phyloP scores from a whole-genome alignment of 2,113 vertebrate species.

The Oryzias woworae region DNA sequence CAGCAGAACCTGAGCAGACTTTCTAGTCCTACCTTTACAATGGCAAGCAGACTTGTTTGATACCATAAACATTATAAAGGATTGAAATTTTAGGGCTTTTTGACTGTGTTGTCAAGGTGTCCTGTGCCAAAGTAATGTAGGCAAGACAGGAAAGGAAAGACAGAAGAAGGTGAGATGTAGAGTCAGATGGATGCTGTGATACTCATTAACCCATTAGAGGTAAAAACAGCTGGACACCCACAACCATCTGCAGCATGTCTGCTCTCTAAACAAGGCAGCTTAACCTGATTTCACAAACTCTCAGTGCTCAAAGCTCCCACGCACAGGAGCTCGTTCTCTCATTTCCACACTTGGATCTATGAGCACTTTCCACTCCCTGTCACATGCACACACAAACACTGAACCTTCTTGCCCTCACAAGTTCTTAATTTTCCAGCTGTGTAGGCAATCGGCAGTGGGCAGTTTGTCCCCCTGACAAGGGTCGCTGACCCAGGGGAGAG shows the following conservation, averaged over 20 bases:
- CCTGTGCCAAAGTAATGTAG: slow-evolving; percentile 36
- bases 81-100: slow-evolving; percentile 7
- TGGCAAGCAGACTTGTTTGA: slow-evolving; percentile 28
- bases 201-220: slow-evolving; percentile 67
- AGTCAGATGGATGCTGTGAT: slow-evolving; percentile 49
- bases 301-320: slow-evolving; percentile 11
- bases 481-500: slow-evolving; percentile 51
- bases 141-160: slow-evolving; percentile 15
- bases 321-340: slow-evolving; percentile 4
- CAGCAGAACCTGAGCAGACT: slow-evolving; percentile 32
- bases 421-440: slow-evolving; percentile 73
- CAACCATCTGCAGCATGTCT: slow-evolving; percentile 60
- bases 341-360: slow-evolving; percentile 9
- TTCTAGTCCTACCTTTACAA: slow-evolving; percentile 32
- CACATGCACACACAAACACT: slow-evolving; percentile 21
- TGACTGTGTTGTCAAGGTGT: slow-evolving; percentile 10
- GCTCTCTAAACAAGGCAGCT: slow-evolving; percentile 53
- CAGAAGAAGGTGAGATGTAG: slow-evolving; percentile 32
- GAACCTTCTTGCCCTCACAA: slow-evolving; percentile 49
- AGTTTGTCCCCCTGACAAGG: slow-evolving; percentile 70
- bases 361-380: slow-evolving; percentile 3
- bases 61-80: slow-evolving; percentile 5
- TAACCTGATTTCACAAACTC: slow-evolving; percentile 37
- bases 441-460: slow-evolving; percentile 64
- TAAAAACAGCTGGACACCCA: slow-evolving; percentile 65